These are phyloP conservation scores for Chitala chitala DNA, from an alignment of 2,113 vertebrate genomes.

Conservation along the genomic window DNA sequence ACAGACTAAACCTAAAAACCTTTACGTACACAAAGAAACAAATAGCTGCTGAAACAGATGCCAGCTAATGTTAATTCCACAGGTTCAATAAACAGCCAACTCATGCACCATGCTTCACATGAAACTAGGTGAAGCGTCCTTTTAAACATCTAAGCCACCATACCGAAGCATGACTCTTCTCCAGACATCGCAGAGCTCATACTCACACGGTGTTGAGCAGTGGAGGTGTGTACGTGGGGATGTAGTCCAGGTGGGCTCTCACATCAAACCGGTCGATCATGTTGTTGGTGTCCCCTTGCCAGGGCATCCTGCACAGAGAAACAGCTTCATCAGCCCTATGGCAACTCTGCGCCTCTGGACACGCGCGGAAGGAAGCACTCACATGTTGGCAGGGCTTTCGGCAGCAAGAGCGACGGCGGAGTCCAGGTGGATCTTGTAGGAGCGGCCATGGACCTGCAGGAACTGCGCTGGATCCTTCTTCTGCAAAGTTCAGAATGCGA, in stretches of 20 bases:
- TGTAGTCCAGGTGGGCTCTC: conserved; percentile 86
- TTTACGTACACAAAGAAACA: too few species aligned
- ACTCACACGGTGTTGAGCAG: conserved; percentile 80
- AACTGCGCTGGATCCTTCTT: conserved; percentile 96
- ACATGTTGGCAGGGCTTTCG: conserved; percentile 93
- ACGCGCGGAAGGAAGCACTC: conserved; percentile 37
- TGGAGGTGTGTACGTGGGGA: conserved; percentile 82
- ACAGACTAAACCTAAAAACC: neutral
- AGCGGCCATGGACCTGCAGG: conserved; percentile 86
- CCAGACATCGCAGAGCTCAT: neutral
- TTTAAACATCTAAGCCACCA: too few species aligned
- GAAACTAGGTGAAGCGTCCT: too few species aligned
- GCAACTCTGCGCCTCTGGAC: neutral
- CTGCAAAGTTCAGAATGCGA: conserved; percentile 44
- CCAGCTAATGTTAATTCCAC: too few species aligned
- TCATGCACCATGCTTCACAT: too few species aligned
- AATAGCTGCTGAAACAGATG: too few species aligned
- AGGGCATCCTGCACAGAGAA: conserved; percentile 80
- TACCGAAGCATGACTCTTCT: neutral
- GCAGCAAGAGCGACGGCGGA: conserved; percentile 86
- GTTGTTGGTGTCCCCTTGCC: conserved; percentile 93
- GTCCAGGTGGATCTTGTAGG: conserved; percentile 91
- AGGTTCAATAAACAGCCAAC: too few species aligned
- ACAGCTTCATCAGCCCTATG: neutral
- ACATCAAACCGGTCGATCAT: conserved; percentile 97